A percentile compares a stretch with the other conserved stretches of the same genome.
phyloP scores from a whole-genome alignment of 2,113 vertebrate genomes.

The Antigone vipio region DNA sequence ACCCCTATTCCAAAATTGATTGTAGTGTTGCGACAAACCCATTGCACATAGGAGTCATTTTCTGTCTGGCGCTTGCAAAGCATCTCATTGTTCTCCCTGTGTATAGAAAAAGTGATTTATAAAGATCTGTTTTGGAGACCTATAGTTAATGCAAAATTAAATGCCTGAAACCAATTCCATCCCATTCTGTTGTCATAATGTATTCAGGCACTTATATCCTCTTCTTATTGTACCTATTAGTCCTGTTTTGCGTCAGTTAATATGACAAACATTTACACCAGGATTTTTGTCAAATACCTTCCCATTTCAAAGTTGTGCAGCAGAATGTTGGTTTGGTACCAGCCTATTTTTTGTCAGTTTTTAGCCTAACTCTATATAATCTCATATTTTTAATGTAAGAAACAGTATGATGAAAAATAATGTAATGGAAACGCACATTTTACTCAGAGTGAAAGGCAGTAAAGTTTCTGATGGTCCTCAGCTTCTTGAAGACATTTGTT shows the following conservation, averaged over 20 bases:
- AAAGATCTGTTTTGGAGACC: neutral
- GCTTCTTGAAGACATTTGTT: neutral
- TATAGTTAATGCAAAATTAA: neutral
- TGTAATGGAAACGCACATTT: neutral
- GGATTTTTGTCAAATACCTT: neutral
- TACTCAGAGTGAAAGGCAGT: neutral
- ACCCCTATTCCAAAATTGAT: rapidly evolving
- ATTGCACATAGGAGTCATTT: neutral
- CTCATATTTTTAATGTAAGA: neutral
- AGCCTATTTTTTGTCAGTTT: neutral
- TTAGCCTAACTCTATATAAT: neutral
- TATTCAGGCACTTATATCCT: neutral
- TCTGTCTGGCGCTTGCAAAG: neutral
- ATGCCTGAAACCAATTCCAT: neutral
- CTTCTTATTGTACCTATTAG: neutral
- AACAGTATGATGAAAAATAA: neutral
- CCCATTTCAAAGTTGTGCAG: neutral
- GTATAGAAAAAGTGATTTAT: neutral
- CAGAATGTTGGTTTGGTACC: neutral
- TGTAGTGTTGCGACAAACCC: constrained; percentile 23
- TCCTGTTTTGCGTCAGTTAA: neutral
- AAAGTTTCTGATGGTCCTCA: neutral
- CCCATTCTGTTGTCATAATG: neutral
- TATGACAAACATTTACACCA: neutral
- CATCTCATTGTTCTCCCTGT: constrained; percentile 1